Evolutionary conservation across 2,888 invertebrate species (phyloP).

Genomic region (Dascillus cervinus): DNA sequence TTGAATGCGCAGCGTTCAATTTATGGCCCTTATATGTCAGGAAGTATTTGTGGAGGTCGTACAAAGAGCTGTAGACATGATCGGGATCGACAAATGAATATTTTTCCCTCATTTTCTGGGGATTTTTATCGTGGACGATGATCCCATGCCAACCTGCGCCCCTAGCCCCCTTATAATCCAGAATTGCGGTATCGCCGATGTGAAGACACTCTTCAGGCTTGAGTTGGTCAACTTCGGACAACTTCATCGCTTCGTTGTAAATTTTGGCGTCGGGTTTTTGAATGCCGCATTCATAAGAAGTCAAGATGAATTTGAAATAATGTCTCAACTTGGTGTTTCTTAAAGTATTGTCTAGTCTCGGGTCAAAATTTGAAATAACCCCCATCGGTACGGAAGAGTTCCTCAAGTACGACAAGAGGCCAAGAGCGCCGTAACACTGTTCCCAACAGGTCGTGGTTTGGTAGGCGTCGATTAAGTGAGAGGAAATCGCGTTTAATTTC

Average conservation of each 20-base stretch:
- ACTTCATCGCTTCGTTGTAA: constrained; percentile 55
- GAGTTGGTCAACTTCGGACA: constrained; percentile 40
- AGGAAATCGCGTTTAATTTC: constrained; percentile 47
- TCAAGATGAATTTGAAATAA: constrained; percentile 72
- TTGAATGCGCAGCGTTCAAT: constrained; percentile 18
- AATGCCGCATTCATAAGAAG: constrained; percentile 65
- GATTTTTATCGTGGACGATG: constrained; percentile 38
- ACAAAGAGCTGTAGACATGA: constrained; percentile 44
- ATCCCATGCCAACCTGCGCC: constrained; percentile 67
- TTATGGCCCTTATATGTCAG: constrained; percentile 23
- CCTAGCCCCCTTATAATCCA: constrained; percentile 73
- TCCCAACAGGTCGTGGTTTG: constrained; percentile 68
- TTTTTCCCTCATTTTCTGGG: constrained; percentile 35
- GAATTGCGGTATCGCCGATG: constrained; percentile 68
- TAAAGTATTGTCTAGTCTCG: constrained; percentile 64
- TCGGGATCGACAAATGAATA: constrained; percentile 40
- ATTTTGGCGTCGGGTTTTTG: constrained; percentile 71
- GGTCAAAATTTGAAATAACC: constrained; percentile 85
- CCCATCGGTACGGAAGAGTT: constrained; percentile 51
- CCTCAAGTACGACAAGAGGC: constrained; percentile 55
- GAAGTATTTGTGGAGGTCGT: constrained; percentile 44
- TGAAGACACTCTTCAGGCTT: constrained; percentile 64
- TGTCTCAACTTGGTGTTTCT: constrained; percentile 55
- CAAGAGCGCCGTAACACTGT: constrained; percentile 54
- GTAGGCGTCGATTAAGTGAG: constrained; percentile 60